Evolutionary conservation across 1,140 invertebrate species (phyloP).

Genomic region (Triops longicaudatus): DNA sequence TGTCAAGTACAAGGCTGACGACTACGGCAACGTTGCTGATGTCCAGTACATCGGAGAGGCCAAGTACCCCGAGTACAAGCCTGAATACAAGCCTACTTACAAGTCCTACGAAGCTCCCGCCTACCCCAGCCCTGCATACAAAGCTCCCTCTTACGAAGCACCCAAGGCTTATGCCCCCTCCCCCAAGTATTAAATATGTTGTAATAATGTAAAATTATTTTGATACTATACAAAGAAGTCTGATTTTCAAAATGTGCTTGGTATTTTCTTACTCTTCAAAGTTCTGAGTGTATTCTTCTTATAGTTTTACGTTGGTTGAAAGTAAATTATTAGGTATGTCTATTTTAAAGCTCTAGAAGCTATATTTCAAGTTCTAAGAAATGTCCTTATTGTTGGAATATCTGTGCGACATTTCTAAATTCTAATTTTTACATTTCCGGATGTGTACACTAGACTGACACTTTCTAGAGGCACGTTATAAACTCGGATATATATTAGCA

Average conservation of each 20-base stretch:
- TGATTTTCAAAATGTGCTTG: neutral
- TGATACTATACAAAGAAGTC: neutral
- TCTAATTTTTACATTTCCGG: no score
- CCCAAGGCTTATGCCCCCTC: neutral
- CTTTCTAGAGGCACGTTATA: no score
- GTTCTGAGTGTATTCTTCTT: neutral
- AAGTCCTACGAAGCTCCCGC: constrained; percentile 8
- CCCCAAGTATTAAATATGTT: neutral
- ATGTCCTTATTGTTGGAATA: no score
- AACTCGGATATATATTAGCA: no score
- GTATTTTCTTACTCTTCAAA: neutral
- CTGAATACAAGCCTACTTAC: constrained; percentile 23
- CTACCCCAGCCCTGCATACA: neutral
- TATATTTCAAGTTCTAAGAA: no score
- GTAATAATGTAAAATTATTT: neutral
- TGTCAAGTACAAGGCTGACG: constrained; percentile 66
- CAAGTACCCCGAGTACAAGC: constrained; percentile 48
- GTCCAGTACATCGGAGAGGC: constrained; percentile 65
- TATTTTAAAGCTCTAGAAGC: no score
- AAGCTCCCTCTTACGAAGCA: neutral
- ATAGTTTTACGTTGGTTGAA: no score
- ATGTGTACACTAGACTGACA: no score
- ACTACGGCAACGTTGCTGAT: constrained; percentile 65
- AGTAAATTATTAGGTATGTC: no score
- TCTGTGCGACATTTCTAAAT: no score